Evolutionary conservation across 2,797 vertebrate genomes (phyloP), one percentile per base, ranked within the genome.

Genomic region (Bucorvus abyssinicus): DNA sequence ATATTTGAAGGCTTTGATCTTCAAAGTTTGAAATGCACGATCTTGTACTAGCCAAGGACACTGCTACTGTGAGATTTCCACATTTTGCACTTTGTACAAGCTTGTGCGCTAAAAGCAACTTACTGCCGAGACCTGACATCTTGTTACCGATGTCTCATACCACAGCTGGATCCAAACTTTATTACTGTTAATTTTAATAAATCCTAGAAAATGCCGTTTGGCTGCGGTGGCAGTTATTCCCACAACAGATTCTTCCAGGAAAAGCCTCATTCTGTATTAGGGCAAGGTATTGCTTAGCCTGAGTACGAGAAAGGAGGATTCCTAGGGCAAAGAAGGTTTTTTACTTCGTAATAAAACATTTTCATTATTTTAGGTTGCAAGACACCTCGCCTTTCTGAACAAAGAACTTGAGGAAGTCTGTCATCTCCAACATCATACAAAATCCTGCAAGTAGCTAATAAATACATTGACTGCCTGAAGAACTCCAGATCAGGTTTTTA

Each of bases 301-400:
- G 69, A 68, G 2, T 55, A 36, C 13, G 36, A 30, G 27, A 87
- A 91, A 75, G 30, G 21, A 84, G n/a, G 44, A 63, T 79, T 80
- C 61, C 69, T 36, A 69, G 17, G 14, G 27, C 22, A 59, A 60
- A 78, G 22, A 63, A 63, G 6, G 6, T 60, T 49, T 76, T 16
- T 36, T 26, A 12, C 60, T 93, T 78, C 74, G 19, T 83, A 95
- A 85, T 49, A 53, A 79, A 89, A 42, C 55, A 36, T 22, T 74
- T 87, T 82, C 36, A 77, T 95, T 96, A 50, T 97, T 96, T 85
- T 96, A 99, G 99, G 98, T 98, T 94, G 98, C 98, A 95, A 98
- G 98, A 65, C 98, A 98, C 70, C 97, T 99, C 56, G 98, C 99
- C 61, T 99, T 99, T 97, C 98, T 99, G 18, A 98, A 98, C 83